Conservation (phyloP, 2,797 vertebrate genomes). For the Neosilurus mollespiculum region DNA sequence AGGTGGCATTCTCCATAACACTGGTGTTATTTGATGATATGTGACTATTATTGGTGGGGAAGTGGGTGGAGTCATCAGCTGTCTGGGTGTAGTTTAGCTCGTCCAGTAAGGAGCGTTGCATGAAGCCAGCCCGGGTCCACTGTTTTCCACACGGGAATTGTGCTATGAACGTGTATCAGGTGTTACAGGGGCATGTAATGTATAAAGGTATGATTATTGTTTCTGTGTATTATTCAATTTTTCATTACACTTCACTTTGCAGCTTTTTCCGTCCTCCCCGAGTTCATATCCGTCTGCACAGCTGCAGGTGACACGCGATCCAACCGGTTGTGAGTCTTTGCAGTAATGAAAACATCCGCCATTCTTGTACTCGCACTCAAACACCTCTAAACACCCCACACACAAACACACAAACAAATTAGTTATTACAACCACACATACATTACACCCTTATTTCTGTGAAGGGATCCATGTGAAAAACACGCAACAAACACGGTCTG, state of each 20-base stretch:
- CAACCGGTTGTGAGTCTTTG: slow-evolving; percentile 58
- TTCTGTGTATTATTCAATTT: neutral
- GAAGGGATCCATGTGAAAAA: neutral
- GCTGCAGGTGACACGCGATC: slow-evolving; percentile 68
- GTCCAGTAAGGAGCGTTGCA: slow-evolving; percentile 48
- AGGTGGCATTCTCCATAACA: slow-evolving; percentile 9
- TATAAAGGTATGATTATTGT: neutral
- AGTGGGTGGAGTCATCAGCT: neutral
- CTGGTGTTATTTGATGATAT: slow-evolving; percentile 26
- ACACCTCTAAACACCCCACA: slow-evolving; percentile 61
- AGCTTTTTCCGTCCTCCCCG: slow-evolving; percentile 69
- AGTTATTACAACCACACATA: neutral
- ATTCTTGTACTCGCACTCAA: slow-evolving; percentile 76
- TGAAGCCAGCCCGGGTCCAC: slow-evolving; percentile 21
- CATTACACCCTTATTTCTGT: neutral
- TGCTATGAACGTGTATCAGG: neutral
- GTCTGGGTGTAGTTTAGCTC: slow-evolving; percentile 22
- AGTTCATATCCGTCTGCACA: slow-evolving; percentile 75
- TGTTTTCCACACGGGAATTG: slow-evolving; percentile 68
- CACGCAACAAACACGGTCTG: neutral
- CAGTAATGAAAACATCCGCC: slow-evolving; percentile 84
- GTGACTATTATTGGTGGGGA: slow-evolving; percentile 9
- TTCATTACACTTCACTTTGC: slow-evolving; percentile 67
- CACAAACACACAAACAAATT: neutral
- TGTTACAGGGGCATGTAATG: neutral